Evolutionary conservation across 2,113 vertebrate species (phyloP), one percentile per base, ranked within the genome.

Genomic region (Syngnathus floridae): DNA sequence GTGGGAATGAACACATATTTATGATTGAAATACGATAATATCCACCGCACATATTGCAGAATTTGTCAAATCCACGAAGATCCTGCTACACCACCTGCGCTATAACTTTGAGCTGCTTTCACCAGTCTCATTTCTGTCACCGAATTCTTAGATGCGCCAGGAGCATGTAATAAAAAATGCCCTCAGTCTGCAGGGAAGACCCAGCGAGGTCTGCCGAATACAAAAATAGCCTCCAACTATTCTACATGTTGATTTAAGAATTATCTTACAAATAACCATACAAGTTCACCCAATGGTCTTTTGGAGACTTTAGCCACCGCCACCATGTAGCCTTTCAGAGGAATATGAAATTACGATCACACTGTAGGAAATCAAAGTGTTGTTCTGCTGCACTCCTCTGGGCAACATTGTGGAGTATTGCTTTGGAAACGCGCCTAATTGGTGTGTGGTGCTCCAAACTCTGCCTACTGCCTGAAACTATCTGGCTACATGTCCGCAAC

Each of bases 371-470:
- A 89, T 88, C 85, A 87, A 86, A 87, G 85, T 88, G 82, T 86
- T 87, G 80, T 88, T 88, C 82, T 76, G 85, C 80, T 82, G 84
- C 76, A 79, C 80, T 88, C 83, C 83, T 86, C 85, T 82, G 79
- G 83, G 84, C 79, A 84, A 82, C 79, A 86, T 85, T 83, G 83
- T 82, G 80, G 75, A 74, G 80, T 84, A 89, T 83, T 87, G 84
- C 82, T 85, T 86, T 86, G 86, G 88, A 90, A 86, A 82, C 71
- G 22, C 73, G 81, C 88, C 88, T 91, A 91, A 91, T 90, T 89
- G 88, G 87, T 88, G 85, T 87, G 87, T 88, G 26, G 83, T 89
- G 88, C 86, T 85, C 87, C 88, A 91, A 89, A 88, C 83, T 87
- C 84, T 81, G 83, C 85, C 79, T 72, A 75, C 79, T 74, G 86